Base-by-base conservation (phyloP, 2,113 vertebrate genomes). In the Lepus europaeus region DNA sequence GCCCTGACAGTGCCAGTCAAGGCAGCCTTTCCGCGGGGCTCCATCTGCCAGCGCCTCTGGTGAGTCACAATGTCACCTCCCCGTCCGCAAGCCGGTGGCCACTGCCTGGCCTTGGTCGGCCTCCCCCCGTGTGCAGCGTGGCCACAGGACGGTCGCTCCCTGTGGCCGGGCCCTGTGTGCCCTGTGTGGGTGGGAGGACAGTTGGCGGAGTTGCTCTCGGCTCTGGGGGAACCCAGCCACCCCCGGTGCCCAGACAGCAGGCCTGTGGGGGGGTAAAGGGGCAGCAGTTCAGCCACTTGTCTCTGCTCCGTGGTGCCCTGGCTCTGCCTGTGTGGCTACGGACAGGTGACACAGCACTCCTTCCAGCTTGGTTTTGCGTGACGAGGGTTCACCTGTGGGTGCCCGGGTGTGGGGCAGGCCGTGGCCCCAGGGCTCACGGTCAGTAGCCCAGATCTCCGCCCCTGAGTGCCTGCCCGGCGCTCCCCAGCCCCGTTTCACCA, bases 41-140 rank as follows among this genome's bases (percentile, higher is more conserved):
- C 0, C 0, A 4, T 0, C 51, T 10, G 69, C 87, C 29, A 19
- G 6, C 39, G 0, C 29, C 68, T 92, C 51, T 51, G 89, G 93
- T 87, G 85, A 96, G 93, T 95, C 0, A 19, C 31, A 27, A 0
- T 33, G 1, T 56, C 9, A 27, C 9, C 23, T 45, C n/a, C 63
- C 66, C 29, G 36, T 63, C 31, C 56, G 25, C 1, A 6, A 56
- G 63, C 70, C 45, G 13, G 0, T 31, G 5, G 2, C 74, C 11
- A 0, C 0, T 9, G 33, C 19, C 13, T 0, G 4, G 63, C 23
- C 25, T 13, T 83, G 56, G 22, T 12, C 39, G 0, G 0, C 17
- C 61, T 56, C 7, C 2, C 3, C 6, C 6, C 22, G 29, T 76
- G 4, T 10, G 70, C 22, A 4, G 16, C 0, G 0, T 1, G 56